Evolutionary conservation across 2,113 vertebrate genomes (phyloP).

Genomic region (Cebus imitator): DNA sequence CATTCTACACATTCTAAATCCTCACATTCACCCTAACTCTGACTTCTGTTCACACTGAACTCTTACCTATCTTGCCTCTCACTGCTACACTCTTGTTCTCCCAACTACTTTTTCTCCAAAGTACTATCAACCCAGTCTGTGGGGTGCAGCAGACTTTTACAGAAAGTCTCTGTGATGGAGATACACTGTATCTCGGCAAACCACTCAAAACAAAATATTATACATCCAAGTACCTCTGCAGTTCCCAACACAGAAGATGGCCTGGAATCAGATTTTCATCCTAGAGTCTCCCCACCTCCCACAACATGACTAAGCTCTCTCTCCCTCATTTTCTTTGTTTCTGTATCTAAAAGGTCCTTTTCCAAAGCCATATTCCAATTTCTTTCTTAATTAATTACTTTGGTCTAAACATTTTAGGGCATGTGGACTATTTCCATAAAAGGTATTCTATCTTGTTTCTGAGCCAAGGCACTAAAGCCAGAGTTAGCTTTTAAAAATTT

Average conservation of each 20-base stretch:
- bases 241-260: too few relatives aligned
- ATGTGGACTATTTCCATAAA: neutral
- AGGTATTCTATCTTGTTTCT: neutral
- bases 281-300: too few relatives aligned
- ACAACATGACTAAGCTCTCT: too few relatives aligned
- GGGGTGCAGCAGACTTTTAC: too few relatives aligned
- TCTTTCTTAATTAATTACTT: neutral
- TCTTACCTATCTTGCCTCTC: neutral
- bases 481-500: neutral
- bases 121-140: too few relatives aligned
- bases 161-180: too few relatives aligned
- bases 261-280: too few relatives aligned
- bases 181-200: too few relatives aligned
- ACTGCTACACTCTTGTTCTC: neutral
- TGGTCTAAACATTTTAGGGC: neutral
- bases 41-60: neutral
- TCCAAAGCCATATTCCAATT: neutral
- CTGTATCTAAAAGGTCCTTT: neutral
- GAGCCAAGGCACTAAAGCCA: neutral
- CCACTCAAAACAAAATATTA: too few relatives aligned
- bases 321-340: neutral
- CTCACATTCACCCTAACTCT: neutral
- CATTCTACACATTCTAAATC: neutral
- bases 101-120: too few relatives aligned
- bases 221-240: too few relatives aligned